Conservation (phyloP, 2,888 invertebrate species). For the Junonia oenone region DNA sequence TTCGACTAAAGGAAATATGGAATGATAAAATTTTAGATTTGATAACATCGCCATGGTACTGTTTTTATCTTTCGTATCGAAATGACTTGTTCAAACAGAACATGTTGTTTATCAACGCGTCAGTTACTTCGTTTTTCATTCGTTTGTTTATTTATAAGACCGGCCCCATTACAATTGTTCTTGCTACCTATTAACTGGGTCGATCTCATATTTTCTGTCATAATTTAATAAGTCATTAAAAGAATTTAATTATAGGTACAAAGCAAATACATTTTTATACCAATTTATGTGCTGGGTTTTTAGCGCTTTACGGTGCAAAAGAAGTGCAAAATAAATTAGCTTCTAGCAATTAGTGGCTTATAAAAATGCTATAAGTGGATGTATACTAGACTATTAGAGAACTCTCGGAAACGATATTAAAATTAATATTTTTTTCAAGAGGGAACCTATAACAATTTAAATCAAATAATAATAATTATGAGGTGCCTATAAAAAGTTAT, state of each 20-base stretch:
- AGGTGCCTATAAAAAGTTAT: too few species aligned
- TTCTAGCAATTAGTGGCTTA: background rate
- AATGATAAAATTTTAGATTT: background rate
- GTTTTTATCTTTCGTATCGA: conserved; percentile 31
- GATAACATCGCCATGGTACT: background rate
- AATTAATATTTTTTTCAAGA: background rate
- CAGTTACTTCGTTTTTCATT: conserved; percentile 45
- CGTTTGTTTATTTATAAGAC: conserved; percentile 54
- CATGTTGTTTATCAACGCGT: conserved; percentile 55
- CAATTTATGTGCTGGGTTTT: too few species aligned
- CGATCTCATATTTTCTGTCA: conserved; percentile 1
- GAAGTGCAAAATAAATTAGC: too few species aligned
- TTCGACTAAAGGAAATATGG: background rate
- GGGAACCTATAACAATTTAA: background rate
- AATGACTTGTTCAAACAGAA: conserved; percentile 49
- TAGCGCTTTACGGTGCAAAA: too few species aligned
- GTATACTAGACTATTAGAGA: too few species aligned
- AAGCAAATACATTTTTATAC: too few species aligned
- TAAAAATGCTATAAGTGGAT: background rate
- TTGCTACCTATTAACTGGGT: conserved; percentile 10
- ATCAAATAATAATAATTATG: too few species aligned
- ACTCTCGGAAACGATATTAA: background rate
- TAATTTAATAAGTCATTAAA: background rate
- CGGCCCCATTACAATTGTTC: conserved; percentile 44
- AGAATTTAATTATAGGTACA: too few species aligned